Evolutionary conservation across 1,140 invertebrate genomes (phyloP).

Genomic region (Solenopsis fugax): DNA sequence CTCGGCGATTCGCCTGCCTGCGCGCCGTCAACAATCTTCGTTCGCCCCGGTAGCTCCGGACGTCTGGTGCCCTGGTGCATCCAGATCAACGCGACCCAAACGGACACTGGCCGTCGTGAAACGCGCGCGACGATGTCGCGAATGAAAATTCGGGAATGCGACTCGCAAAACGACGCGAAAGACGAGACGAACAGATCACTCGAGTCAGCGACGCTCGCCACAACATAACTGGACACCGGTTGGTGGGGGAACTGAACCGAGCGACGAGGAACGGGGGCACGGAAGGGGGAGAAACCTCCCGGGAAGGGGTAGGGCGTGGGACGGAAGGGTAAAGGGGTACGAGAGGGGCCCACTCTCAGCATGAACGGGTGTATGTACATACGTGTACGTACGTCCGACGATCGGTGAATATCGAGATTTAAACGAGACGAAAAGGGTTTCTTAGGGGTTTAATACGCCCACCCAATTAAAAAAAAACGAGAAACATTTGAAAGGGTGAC

Average conservation of each 20-base stretch:
- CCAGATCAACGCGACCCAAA: background rate
- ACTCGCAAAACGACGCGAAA: constrained; percentile 18
- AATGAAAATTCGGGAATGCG: background rate
- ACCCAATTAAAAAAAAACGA: no score
- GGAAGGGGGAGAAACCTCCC: constrained; percentile 36
- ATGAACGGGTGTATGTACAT: background rate
- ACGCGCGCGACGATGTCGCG: background rate
- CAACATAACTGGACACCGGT: constrained; percentile 86
- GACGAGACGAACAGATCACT: constrained; percentile 52
- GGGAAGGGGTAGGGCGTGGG: constrained; percentile 34
- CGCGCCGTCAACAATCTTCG: background rate
- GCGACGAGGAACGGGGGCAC: constrained; percentile 76
- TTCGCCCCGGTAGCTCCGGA: background rate
- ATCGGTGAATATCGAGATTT: background rate
- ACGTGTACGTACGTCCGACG: background rate
- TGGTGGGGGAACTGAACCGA: constrained; percentile 79
- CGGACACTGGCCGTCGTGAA: background rate
- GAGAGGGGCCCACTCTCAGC: constrained; percentile 9
- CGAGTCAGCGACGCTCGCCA: constrained; percentile 79
- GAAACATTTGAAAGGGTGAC: no score
- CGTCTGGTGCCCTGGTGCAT: no score
- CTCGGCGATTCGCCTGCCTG: background rate
- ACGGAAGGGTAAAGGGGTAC: constrained; percentile 19
- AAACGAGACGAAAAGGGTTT: background rate
- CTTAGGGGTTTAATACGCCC: no score